Base-by-base conservation (phyloP, 1,140 invertebrate species). In the Heliconius melpomene region DNA sequence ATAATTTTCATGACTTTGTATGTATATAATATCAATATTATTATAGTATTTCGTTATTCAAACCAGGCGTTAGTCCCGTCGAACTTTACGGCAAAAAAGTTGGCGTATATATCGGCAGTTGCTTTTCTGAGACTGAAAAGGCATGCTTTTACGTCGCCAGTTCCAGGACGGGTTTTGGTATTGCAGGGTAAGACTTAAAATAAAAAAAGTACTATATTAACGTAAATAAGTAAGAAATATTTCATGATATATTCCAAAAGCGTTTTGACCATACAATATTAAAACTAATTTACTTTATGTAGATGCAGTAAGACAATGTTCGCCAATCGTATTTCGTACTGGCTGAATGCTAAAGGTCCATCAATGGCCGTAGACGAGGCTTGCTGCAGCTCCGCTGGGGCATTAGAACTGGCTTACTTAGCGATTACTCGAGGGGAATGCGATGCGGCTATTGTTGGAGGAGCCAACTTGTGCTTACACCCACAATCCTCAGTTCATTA, bases 361-460 rank as follows among this genome's bases (percentile, higher is more conserved):
- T 98, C 98, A 74, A 97, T 97, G 90, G 94, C 97, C 8, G 95
- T 98, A 2, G 98, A 99, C 88, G 97, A 98, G 18, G 98, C 98
- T 11, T 99, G 98, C 94, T 98, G 97, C 71, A 98, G 98, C 40
- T 98, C 98, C 79, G 95, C 98, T 76, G 96, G 97, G 79, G 98
- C 98, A 0, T 86, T 99, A 18, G 97, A 98, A 85, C 96, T 98
- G 84, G 98, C 98, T 7, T 97, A 98, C 82, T 95, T 95, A 78
- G 96, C 97, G 1, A 97, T 99, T 2, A 94, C 96, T 46, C 95
- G 95, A 71, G 98, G 97, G 1, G 95, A 96, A 76, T 98, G 98
- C 89, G 98, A 99, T 78, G 95, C 96, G 18, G 98, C 98, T 3
- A 96, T 99, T 74, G 98, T 99, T 5, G 98, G 97, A 11, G 98